Evolutionary conservation across 2,888 invertebrate species (phyloP).

Genomic region (Chymomyza caudatula): DNA sequence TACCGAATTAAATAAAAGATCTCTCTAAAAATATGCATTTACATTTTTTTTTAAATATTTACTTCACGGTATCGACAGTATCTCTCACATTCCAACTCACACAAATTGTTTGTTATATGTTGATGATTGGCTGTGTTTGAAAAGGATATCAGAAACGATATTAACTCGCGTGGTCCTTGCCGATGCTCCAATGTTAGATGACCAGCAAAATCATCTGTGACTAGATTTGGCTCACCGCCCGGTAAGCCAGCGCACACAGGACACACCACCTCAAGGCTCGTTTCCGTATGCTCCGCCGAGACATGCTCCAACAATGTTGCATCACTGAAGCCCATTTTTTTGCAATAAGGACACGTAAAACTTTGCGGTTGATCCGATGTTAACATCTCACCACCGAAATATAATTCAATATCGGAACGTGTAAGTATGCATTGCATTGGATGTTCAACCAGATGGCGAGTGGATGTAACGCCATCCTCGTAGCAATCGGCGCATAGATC

Average conservation of each 20-base stretch:
- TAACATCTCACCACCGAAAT: conserved; percentile 96
- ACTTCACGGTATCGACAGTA: background rate
- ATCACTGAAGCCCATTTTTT: conserved; percentile 97
- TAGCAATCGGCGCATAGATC: conserved; percentile 98
- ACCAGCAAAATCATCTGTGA: conserved; percentile 98
- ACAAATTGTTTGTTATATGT: background rate
- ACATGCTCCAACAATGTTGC: conserved; percentile 94
- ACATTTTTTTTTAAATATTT: background rate
- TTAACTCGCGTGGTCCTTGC: conserved; percentile 92
- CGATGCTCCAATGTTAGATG: conserved; percentile 97
- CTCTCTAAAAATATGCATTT: background rate
- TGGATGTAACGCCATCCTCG: conserved; percentile 93
- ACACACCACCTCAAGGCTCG: conserved; percentile 96
- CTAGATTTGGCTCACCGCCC: conserved; percentile 97
- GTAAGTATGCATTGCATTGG: conserved; percentile 99
- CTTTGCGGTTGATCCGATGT: conserved; percentile 95
- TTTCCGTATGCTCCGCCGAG: conserved; percentile 93
- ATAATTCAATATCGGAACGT: conserved; percentile 96
- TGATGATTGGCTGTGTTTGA: conserved; percentile 43
- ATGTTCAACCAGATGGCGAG: conserved; percentile 96
- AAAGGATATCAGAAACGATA: conserved; percentile 91
- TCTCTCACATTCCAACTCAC: background rate
- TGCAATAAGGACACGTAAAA: conserved; percentile 98
- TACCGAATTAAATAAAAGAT: no score
- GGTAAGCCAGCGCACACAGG: conserved; percentile 98